Evolutionary conservation across 92 coral and sea anemone species (phyloP), one percentile per base, ranked within the genome.

Genomic region (Blastomussa wellsi): DNA sequence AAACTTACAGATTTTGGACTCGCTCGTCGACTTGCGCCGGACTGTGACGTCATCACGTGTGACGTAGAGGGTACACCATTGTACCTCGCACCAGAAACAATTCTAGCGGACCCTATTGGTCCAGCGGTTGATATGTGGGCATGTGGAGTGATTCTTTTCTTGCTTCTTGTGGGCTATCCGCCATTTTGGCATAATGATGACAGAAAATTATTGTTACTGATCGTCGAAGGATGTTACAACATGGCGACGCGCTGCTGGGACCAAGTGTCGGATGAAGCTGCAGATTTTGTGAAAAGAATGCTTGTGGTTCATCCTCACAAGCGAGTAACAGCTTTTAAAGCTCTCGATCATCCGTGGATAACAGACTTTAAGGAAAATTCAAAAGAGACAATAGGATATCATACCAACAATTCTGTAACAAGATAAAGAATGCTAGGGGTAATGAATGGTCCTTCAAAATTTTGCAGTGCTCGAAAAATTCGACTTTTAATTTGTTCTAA

Each of bases 51-150:
- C 84, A 89, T 92, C 82, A 64, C 55, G 28, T 94, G 93, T 76
- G 85, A 67, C 29, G 82, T 93, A n/a, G 90, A 93, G 71, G 99
- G 99, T 38, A 94, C 99, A 10, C 98, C 99, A 33, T 83, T 96
- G 91, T 96, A 90, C 74, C 92, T 96, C 26, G 99, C 99, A 6
- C 99, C 99, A 2, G 99, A 96, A 83, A 96, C 99, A 20, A 96
- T 96, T 44, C 85, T 96, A 42, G 96, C 88, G 31, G 95, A 92
- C 44, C 95, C 96, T 14, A 90, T 96, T 72, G 98, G 99, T 37
- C 86, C 90, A 51, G 95, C 99, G 74, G 99, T 96, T 77, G 99
- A 96, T 69, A 85, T 94, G 77, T 96, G 99, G 99, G 86, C 99
- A 44, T 94, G 99, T 69, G 99, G 99, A 26, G 93, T 96, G 22